Evolutionary conservation across 2,888 invertebrate species (phyloP).

Genomic region (Nemotelus nigrinus): DNA sequence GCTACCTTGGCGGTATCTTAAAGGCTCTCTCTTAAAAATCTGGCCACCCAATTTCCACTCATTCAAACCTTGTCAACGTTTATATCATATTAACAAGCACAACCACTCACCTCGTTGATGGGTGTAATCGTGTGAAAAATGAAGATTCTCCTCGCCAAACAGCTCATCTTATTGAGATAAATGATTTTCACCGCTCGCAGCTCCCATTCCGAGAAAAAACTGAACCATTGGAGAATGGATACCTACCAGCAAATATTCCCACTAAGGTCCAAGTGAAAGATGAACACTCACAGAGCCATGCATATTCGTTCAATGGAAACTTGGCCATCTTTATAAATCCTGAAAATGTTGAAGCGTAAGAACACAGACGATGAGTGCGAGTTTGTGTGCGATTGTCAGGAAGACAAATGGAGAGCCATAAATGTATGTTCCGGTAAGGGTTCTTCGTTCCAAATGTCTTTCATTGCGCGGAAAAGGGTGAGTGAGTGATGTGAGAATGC

Average conservation of each 20-base stretch:
- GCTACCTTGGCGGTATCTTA: too few relatives aligned
- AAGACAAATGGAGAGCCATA: slow-evolving; percentile 48
- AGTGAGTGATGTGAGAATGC: not conserved
- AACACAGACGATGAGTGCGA: slow-evolving; percentile 19
- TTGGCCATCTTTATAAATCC: slow-evolving; percentile 24
- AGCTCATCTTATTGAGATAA: slow-evolving; percentile 36
- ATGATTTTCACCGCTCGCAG: slow-evolving; percentile 20
- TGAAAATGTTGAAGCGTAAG: slow-evolving; percentile 10
- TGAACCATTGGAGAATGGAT: too few relatives aligned
- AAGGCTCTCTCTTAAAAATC: too few relatives aligned
- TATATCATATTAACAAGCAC: not conserved
- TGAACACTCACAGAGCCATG: too few relatives aligned
- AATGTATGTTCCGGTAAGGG: slow-evolving; percentile 44
- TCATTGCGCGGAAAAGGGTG: slow-evolving; percentile 6
- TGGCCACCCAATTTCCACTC: too few relatives aligned
- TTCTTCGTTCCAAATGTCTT: slow-evolving; percentile 25
- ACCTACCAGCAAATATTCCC: too few relatives aligned
- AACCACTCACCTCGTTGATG: slow-evolving; percentile 28
- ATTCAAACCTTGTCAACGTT: too few relatives aligned
- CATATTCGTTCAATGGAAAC: not conserved
- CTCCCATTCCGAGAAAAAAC: not conserved
- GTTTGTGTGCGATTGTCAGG: slow-evolving; percentile 44
- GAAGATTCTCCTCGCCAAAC: not conserved
- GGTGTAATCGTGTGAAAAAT: slow-evolving; percentile 43
- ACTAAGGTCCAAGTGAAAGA: too few relatives aligned